These are phyloP conservation scores for Agrenia bidenticulata DNA, from an alignment of 2,888 invertebrate genomes.

Conservation along the genomic window DNA sequence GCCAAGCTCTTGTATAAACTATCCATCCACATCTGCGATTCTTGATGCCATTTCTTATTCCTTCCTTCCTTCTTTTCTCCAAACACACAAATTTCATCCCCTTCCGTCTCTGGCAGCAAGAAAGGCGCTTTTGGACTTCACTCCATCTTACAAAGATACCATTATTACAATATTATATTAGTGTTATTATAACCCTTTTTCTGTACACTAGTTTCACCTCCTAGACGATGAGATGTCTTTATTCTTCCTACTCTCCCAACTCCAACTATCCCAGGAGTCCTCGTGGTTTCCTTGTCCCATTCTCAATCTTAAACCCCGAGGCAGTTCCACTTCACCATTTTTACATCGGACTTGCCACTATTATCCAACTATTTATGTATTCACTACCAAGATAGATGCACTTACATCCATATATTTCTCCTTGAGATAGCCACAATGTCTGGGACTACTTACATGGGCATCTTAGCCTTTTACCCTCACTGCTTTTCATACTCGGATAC, in stretches of 20 bases:
- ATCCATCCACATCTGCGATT: conserved; percentile 40
- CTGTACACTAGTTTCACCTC: conserved; percentile 4
- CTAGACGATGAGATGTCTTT: conserved; percentile 16
- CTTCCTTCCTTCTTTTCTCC: conserved; percentile 30
- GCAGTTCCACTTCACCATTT: conserved; percentile 21
- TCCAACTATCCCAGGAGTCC: too few relatives aligned
- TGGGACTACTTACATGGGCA: too few relatives aligned
- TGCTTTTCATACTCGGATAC: too few relatives aligned
- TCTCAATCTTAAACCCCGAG: not conserved
- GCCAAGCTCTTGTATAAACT: conserved; percentile 42
- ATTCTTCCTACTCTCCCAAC: too few relatives aligned
- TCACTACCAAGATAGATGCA: conserved; percentile 18
- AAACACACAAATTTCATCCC: conserved; percentile 3
- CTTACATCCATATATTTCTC: conserved; percentile 24
- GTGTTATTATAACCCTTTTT: not conserved
- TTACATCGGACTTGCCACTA: conserved; percentile 15
- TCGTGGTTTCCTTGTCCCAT: conserved; percentile 4
- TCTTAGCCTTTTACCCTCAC: too few relatives aligned
- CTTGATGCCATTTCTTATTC: conserved; percentile 40
- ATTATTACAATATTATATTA: too few relatives aligned
- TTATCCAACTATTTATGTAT: conserved; percentile 27
- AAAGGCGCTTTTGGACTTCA: too few relatives aligned
- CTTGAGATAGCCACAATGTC: not conserved
- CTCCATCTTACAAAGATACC: conserved; percentile 6
- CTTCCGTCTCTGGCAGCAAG: conserved; percentile 14